Evolutionary conservation across 2,888 invertebrate genomes (phyloP), one percentile per base, ranked within the genome.

Genomic region (Pristionchus fissidentatus): DNA sequence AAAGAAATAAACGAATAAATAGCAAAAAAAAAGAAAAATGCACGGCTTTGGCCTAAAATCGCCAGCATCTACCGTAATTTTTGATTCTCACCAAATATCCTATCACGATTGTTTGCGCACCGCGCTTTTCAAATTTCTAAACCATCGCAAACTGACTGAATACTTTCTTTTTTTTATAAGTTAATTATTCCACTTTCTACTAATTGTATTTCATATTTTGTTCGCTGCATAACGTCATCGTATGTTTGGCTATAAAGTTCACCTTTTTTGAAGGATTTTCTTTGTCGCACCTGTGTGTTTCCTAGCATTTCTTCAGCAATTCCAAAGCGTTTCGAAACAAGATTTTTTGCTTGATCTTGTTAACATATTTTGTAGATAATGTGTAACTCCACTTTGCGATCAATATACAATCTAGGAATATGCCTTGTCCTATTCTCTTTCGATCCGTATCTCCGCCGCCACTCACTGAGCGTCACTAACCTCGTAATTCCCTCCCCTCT

Each of bases 401-500:
- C n/a, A n/a, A n/a, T n/a, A n/a, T n/a, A n/a, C 19, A 10, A 19
- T 49, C 52, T 10, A 10, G 52, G 19, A 49, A 19, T 70, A n/a
- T 41, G 38, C 10, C 29, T 8, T 22, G 43, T 26, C 13, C 8
- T 35, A 55, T 52, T 52, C 78, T 15, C 78, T n/a, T 52, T 55
- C 52, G 38, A 32, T 78, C 38, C 32, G n/a, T 78, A 49, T 78
- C 55, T 78, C 5, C 22, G 78, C 41, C 35, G 38, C 32, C 55
- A n/a, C 43, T 35, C 78, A 78, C 35, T 35, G 55, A 22, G 78
- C 55, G 32, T 13, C 2, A 13, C 32, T 35, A 38, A 49, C 78
- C 52, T 35, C 41, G 49, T 41, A 35, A 35, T 55, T 55, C 38
- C 55, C 26, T 52, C 78, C 41, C 13, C 35, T 32, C 15, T 35